These are phyloP conservation scores for Zaprionus lineosus DNA, from an alignment of 2,888 invertebrate species.

Conservation along the genomic window DNA sequence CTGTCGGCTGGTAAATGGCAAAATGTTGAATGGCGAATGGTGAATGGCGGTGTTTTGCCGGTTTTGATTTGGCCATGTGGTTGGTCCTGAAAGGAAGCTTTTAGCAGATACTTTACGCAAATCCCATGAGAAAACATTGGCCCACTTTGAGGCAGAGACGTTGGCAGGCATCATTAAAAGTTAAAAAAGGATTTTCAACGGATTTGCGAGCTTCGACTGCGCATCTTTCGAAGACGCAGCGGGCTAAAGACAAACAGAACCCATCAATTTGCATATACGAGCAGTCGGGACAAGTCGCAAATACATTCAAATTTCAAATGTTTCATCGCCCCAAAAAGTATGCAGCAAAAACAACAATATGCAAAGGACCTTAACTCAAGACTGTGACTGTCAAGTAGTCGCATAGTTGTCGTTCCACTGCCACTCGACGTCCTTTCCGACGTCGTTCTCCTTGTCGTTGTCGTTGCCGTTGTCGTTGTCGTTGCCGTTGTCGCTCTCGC, in stretches of 20 bases:
- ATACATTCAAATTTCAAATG: conserved; percentile 43
- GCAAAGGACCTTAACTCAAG: conserved; percentile 52
- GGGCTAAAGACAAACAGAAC: conserved; percentile 71
- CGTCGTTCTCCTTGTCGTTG: conserved; percentile 10
- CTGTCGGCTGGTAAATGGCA: conserved; percentile 43
- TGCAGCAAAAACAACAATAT: conserved; percentile 33
- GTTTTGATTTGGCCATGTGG: conserved; percentile 53
- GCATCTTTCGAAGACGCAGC: too few species aligned
- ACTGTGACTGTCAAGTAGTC: conserved; percentile 67
- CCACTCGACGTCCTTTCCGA: conserved; percentile 36
- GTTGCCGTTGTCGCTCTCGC: conserved; percentile 19
- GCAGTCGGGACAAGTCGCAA: conserved; percentile 1
- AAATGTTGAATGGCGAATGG: conserved; percentile 40
- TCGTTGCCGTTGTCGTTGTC: conserved; percentile 9
- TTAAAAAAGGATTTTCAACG: conserved; percentile 76
- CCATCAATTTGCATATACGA: conserved; percentile 70
- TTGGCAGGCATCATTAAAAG: conserved; percentile 69
- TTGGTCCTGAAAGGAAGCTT: conserved; percentile 66
- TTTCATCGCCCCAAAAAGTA: conserved; percentile 24
- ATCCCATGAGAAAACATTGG: conserved; percentile 77
- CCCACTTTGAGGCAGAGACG: conserved; percentile 52
- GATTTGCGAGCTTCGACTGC: conserved; percentile 66
- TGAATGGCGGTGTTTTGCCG: conserved; percentile 18
- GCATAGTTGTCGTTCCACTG: conserved; percentile 51
- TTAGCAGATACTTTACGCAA: conserved; percentile 77